Conservation (phyloP, 1,140 invertebrate species). For the Hyposmocoma kahamanoa region DNA sequence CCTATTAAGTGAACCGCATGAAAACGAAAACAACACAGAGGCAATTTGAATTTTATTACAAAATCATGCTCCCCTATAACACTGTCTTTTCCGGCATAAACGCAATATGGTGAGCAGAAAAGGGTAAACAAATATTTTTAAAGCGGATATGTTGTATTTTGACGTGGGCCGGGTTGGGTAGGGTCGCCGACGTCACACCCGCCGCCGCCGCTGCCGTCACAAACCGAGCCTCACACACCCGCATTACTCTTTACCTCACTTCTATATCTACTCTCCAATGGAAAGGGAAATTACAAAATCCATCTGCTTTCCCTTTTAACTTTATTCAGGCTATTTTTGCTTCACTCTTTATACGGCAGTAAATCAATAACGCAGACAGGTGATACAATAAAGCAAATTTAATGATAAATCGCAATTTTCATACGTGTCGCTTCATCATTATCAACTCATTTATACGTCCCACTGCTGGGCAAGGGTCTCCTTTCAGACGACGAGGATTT, state of each 20-base stretch:
- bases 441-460: too few species aligned
- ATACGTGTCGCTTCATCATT: too few species aligned
- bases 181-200: constrained; percentile 22
- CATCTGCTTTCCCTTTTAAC: constrained; percentile 20
- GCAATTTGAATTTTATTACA: neutral
- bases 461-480: too few species aligned
- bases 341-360: neutral
- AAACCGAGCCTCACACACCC: neutral
- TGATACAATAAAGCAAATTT: neutral
- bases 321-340: neutral
- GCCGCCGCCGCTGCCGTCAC: constrained; percentile 4
- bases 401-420: too few species aligned
- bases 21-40: too few species aligned
- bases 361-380: neutral
- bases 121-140: constrained; percentile 35
- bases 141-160: constrained; percentile 29
- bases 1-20: too few species aligned
- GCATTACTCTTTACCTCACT: constrained; percentile 5
- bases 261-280: constrained; percentile 6
- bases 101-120: constrained; percentile 7
- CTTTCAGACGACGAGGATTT: too few species aligned
- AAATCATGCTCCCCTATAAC: neutral
- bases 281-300: constrained; percentile 20
- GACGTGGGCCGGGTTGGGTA: constrained; percentile 20
- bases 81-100: neutral